A percentile compares a stretch with the other conserved stretches of the same genome.
phyloP scores from a whole-genome alignment of 2,113 vertebrate species.

The Polypterus bichir region DNA sequence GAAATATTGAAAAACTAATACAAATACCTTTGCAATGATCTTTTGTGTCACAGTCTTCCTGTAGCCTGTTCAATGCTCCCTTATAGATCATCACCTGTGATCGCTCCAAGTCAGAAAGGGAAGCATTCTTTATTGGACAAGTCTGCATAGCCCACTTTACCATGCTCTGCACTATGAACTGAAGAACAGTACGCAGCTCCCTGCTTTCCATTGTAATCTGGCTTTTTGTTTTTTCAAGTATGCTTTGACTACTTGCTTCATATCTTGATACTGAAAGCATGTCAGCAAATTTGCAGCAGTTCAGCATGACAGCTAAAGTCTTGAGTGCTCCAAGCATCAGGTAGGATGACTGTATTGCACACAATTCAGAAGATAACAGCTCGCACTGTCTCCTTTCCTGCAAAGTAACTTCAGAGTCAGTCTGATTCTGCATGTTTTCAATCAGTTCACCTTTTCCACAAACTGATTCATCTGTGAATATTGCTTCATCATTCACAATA shows the following conservation, averaged over 20 bases:
- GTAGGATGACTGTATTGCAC: conserved; percentile 51
- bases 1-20: too few species aligned
- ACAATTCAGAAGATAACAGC: conserved; percentile 42
- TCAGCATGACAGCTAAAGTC: conserved; percentile 51
- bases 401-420: conserved; percentile 24
- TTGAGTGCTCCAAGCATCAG: conserved; percentile 55
- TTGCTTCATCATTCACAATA: background rate
- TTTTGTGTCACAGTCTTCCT: conserved; percentile 34
- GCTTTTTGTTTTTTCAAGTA: conserved; percentile 18
- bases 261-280: conserved; percentile 41
- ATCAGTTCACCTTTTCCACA: conserved; percentile 3
- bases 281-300: conserved; percentile 49
- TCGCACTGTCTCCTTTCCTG: conserved; percentile 28
- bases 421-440: conserved; percentile 18
- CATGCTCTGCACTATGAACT: conserved; percentile 61
- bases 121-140: conserved; percentile 51
- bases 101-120: conserved; percentile 52
- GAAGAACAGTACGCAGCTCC: conserved; percentile 50
- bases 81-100: conserved; percentile 62
- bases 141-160: conserved; percentile 61
- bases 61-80: conserved; percentile 40
- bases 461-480: conserved; percentile 3
- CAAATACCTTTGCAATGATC: conserved; percentile 43
- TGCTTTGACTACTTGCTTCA: conserved; percentile 14
- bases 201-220: conserved; percentile 25